Base-by-base conservation (phyloP, 2,113 vertebrate genomes). In the Rhynchomys soricoides region DNA sequence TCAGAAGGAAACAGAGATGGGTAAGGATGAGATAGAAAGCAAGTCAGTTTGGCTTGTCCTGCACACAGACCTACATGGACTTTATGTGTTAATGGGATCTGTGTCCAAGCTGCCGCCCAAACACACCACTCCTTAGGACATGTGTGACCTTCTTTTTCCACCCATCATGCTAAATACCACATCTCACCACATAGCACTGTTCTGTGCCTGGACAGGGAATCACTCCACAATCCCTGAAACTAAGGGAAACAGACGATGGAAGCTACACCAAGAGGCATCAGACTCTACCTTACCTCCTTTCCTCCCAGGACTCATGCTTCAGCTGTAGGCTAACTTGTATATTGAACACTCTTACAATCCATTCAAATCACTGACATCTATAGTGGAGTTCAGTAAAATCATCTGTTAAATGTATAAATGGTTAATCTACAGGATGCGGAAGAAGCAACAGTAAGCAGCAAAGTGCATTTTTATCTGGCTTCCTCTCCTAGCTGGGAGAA, bases 391-490 rank as follows among this genome's bases (percentile, higher is more conserved):
- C 12, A 77, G 70, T 66, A 96, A 90, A 97, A 96, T 75, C 81
- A 78, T 68, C 45, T 90, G 89, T 34, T 85, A 81, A 74, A 77
- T 71, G 31, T 94, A 10, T 71, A 91, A 90, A 59, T 62, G 73
- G 93, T 87, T 91, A 77, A 91, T 77, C 70, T 82, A 77, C 88
- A 85, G 45, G 55, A 29, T 7, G 29, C 40, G 68, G 26, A 29
- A 43, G 73, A 34, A 64, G 52, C 34, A 90, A 81, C 45, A 62
- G n/a, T 43, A 66, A 93, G 57, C 1, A 0, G 19, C 43, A 48
- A 81, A 86, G 57, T 93, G 4, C 31, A 93, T 94, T 97, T 97
- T 79, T 79, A 89, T 91, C 86, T 87, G 73, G 94, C 40, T 90
- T 95, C 75, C 85, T 59, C 68, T n/a, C 86, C 2, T 4, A 48